Conservation (phyloP, 2,113 vertebrate species). For the Chionis minor region DNA sequence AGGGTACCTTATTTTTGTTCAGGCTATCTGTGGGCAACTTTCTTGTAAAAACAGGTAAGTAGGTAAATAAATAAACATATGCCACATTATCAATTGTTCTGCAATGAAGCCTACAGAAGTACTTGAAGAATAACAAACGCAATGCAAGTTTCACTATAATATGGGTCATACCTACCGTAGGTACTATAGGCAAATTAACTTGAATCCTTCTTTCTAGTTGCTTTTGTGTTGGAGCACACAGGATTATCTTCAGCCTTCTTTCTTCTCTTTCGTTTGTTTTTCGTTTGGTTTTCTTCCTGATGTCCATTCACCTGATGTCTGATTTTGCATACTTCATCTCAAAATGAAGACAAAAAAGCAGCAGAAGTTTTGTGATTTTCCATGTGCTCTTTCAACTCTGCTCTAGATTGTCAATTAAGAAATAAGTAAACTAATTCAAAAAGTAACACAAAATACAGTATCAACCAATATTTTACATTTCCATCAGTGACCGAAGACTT, state of each 20-base stretch:
- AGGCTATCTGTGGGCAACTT: not conserved
- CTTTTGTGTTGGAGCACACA: not conserved
- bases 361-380: not conserved
- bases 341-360: not conserved
- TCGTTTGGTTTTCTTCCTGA: not conserved
- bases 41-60: not conserved
- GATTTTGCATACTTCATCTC: not conserved
- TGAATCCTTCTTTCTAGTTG: not conserved
- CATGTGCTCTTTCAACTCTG: not conserved
- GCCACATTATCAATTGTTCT: not conserved
- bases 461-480: not conserved
- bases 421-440: not conserved
- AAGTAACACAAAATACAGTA: not conserved
- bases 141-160: not conserved
- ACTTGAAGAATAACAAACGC: not conserved
- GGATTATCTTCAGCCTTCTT: not conserved
- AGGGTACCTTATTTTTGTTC: not conserved
- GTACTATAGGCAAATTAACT: conserved; percentile 58
- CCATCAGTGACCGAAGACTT: not conserved
- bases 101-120: not conserved
- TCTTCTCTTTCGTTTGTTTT: not conserved
- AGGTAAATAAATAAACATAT: not conserved
- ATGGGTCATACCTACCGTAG: conserved; percentile 57
- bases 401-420: not conserved
- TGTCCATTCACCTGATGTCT: not conserved